Evolutionary conservation across 1,140 invertebrate species (phyloP), one percentile per base, ranked within the genome.

Genomic region (Drosophila pectinifera): DNA sequence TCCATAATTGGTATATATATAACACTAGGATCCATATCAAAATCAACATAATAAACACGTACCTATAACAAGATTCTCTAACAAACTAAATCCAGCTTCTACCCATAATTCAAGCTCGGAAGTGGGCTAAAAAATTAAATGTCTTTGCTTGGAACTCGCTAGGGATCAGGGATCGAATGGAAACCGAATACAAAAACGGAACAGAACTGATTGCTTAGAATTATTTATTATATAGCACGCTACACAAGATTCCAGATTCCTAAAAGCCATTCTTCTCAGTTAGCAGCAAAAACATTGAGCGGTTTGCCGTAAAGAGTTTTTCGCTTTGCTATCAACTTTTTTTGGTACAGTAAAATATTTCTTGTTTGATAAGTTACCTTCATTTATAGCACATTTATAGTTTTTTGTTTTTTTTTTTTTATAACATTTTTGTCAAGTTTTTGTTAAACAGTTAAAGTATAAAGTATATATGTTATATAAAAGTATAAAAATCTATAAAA

Each of bases 401-500:
- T 62, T 68, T 76, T n/a, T n/a, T n/a, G n/a, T 72, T 53, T 48
- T 54, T 59, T 57, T 73, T 77, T 51, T 53, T 78, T 70, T 67
- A 20, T 65, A 59, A 67, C 69, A 26, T 56, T 73, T 67, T 77
- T 58, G 16, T 65, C 61, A 34, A 51, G 51, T 70, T 70, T 70
- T 79, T 73, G 70, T 76, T 89, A 88, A 78, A 88, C 84, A 88
- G 84, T 83, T 84, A 88, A 88, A 89, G 84, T 88, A 88, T 89
- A 88, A 88, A 88, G 83, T 89, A 88, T 74, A 84, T 88, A 54
- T 88, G 61, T 79, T 88, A 86, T 86, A 86, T 88, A 88, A 88
- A 88, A 88, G 84, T 88, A 88, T 88, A 88, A 88, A 88, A 88
- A 88, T 88, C 84, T 88, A 88, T 88, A 88, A 88, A 88, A 88